Evolutionary conservation across 2,888 invertebrate genomes (phyloP).

Genomic region (Zaprionus lineosus): DNA sequence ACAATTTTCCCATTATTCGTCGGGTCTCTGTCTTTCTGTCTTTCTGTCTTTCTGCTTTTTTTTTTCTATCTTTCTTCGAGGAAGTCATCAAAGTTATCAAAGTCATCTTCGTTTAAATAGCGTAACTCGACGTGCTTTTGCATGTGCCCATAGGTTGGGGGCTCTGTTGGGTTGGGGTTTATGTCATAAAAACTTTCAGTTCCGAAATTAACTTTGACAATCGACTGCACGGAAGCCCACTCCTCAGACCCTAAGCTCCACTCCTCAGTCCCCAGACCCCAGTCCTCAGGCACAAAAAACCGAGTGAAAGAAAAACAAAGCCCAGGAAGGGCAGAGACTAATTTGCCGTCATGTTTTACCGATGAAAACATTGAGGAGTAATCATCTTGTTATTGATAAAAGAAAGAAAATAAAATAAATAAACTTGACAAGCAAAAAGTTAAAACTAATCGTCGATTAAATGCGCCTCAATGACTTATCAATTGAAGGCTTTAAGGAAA

Average conservation of each 20-base stretch:
- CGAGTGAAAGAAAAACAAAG: conserved; percentile 12
- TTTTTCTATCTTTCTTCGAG: conserved; percentile 25
- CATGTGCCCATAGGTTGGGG: neutral
- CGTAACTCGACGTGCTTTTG: conserved; percentile 28
- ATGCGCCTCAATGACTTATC: conserved; percentile 29
- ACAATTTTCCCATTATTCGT: too few species aligned
- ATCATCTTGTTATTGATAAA: conserved; percentile 66
- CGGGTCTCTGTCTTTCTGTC: conserved; percentile 2
- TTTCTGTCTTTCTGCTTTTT: conserved; percentile 10
- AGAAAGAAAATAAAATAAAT: neutral
- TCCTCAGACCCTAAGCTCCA: too few species aligned
- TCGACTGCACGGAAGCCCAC: conserved; percentile 53
- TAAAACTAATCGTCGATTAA: conserved; percentile 27
- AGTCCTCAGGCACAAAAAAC: too few species aligned
- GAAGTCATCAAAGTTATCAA: conserved; percentile 44
- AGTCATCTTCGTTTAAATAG: conserved; percentile 37
- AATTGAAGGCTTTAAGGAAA: too few species aligned
- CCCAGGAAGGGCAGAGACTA: conserved; percentile 22
- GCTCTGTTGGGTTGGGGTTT: conserved; percentile 7
- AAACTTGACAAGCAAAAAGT: neutral
- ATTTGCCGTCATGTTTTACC: conserved; percentile 57
- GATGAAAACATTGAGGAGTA: conserved; percentile 59
- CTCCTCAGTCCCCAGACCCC: too few species aligned
- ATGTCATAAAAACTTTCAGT: conserved; percentile 61
- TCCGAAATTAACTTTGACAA: conserved; percentile 40